phyloP scores from a whole-genome alignment of 2,797 vertebrate genomes.

The Phrynocephalus guinanensis region DNA sequence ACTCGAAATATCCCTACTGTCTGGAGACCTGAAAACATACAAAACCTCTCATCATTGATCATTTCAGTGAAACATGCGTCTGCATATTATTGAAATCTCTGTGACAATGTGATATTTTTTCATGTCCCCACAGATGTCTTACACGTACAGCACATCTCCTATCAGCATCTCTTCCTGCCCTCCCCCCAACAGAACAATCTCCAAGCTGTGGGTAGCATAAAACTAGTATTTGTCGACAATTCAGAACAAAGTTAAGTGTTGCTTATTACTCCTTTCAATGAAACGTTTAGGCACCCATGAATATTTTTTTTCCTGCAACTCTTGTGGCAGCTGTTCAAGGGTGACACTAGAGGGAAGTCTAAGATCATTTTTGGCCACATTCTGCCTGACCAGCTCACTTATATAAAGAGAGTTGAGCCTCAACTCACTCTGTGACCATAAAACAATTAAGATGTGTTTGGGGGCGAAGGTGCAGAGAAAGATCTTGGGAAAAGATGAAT shows the following conservation, averaged over 20 bases:
- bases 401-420: background rate
- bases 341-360: constrained; percentile 34
- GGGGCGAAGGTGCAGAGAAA: background rate
- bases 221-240: background rate
- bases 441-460: background rate
- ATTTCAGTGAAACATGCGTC: constrained; percentile 35
- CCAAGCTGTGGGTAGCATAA: background rate
- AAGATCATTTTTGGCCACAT: background rate
- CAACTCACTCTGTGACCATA: background rate
- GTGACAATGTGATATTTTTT: background rate
- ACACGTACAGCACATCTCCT: background rate
- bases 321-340: background rate
- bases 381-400: background rate
- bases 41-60: constrained; percentile 56
- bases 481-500: background rate
- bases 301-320: background rate
- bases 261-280: background rate
- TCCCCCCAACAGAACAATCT: background rate
- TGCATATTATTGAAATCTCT: background rate
- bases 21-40: constrained; percentile 86
- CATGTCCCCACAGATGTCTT: background rate
- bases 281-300: background rate
- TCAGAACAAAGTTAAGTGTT: background rate
- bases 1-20: constrained; percentile 98
- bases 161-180: background rate